Base-by-base conservation (phyloP, 2,888 invertebrate species). In the Erynnis tages region DNA sequence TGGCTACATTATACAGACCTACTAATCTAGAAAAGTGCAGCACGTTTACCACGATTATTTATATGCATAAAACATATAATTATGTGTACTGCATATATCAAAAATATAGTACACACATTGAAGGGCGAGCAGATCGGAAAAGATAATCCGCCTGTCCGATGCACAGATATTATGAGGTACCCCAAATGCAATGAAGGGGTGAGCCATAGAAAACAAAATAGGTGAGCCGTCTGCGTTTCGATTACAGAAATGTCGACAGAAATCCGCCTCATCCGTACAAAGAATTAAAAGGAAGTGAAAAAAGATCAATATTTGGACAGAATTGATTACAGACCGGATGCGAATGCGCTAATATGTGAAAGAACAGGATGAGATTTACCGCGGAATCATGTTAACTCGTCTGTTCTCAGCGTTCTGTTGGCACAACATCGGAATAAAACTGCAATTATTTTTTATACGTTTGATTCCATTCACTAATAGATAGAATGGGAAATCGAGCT, bases 221-320 rank as follows among this genome's bases (percentile, higher is more conserved):
- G n/a, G n/a, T n/a, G n/a, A n/a, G n/a, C n/a, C n/a, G n/a, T 56
- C 63, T 60, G 62, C 60, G 74, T 77, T 81, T 85, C 76, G 75
- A 81, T 81, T 81, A 76, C 78, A 59, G 64, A 62, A 59, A 70
- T 70, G 67, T 70, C 65, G 60, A 70, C 67, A 72, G 70, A 76
- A 79, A 74, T 73, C 73, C 71, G 71, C 80, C 79, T 76, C 76
- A 79, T 82, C 79, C 81, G 72, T 72, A 62, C 60, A 57, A 69
- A 69, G 64, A 78, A 76, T 71, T 58, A 64, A 80, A 73, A 78
- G 84, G 84, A 85, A 82, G 73, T 71, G 82, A 85, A 86, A 85
- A 85, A 84, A 79, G 75, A 75, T 86, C 85, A 88, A 88, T 88
- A 87, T 88, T 87, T 87, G 69, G 87, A 86, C 87, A 85, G 80